These are phyloP conservation scores for Ictidomys tridecemlineatus DNA, from an alignment of 2,113 vertebrate species.

Conservation along the genomic window DNA sequence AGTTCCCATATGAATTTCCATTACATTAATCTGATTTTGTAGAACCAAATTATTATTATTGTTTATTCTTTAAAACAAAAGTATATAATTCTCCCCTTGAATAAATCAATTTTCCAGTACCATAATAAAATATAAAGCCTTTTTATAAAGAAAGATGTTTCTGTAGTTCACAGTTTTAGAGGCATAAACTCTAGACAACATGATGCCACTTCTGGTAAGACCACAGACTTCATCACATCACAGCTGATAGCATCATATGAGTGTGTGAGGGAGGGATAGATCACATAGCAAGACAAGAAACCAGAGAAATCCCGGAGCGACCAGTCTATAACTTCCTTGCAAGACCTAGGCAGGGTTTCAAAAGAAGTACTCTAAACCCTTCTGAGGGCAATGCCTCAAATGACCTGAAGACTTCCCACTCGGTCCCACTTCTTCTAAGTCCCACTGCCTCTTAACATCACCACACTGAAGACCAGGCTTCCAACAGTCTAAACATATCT, in stretches of 20 bases:
- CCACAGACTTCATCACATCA: not conserved
- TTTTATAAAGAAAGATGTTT: not conserved
- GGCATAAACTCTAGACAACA: not conserved
- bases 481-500: not conserved
- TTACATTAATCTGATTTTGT: not conserved
- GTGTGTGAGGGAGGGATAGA: not conserved
- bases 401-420: not conserved
- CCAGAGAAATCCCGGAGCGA: not conserved
- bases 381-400: not conserved
- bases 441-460: not conserved
- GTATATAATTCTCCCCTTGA: not conserved
- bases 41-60: conserved; percentile 43
- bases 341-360: not conserved
- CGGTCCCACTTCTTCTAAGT: not conserved
- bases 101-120: not conserved
- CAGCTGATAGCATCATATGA: not conserved
- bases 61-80: conserved; percentile 37
- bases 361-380: not conserved
- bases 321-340: not conserved
- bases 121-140: not conserved
- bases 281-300: not conserved
- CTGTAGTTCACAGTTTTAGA: not conserved
- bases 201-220: not conserved
- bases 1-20: not conserved
- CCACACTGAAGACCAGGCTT: not conserved